Base-by-base conservation (phyloP, 2,797 vertebrate species). In the Onychomys arenicola region DNA sequence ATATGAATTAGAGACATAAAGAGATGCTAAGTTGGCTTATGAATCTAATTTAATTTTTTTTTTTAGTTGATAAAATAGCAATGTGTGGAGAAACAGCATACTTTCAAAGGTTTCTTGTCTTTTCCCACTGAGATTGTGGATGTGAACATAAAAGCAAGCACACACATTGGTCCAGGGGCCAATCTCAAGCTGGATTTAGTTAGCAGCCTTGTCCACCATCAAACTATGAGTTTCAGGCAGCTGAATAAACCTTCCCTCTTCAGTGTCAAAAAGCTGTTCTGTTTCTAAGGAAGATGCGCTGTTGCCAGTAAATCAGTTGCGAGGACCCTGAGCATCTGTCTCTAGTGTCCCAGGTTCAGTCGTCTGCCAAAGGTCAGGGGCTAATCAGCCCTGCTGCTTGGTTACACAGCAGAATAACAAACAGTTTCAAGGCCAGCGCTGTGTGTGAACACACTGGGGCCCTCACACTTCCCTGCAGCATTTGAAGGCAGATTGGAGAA, bases 281-380 rank as follows among this genome's bases (percentile, higher is more conserved):
- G 8, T 90, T 89, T 92, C 78, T 93, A 89, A 52, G 77, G 77
- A 93, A 43, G 5, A 76, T 46, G 49, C 3, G 11, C n/a, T 0
- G 40, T 83, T 73, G 87, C 63, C 57, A 78, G 86, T 88, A 34
- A 76, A 63, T 65, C 21, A 81, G 65, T 7, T 61, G 80, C 0
- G 25, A 69, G 93, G 76, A 67, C 73, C 97, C 84, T 23, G 90
- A 97, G 82, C 95, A 93, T 97, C 96, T 32, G 12, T 97, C 96
- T 94, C 94, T 85, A 29, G 65, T 1, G 2, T 92, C 77, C 69
- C 95, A 27, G 69, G 94, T 93, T 69, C 92, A 94, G 92, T 96
- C 95, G 90, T 96, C 94, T 97, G 61, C 90, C 0, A 0, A 94
- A 55, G 61, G 95, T 97, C 92, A 96, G 96, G 92, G 97, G 92